Evolutionary conservation across 2,888 invertebrate genomes (phyloP).

Genomic region (Ferrisia virgata): DNA sequence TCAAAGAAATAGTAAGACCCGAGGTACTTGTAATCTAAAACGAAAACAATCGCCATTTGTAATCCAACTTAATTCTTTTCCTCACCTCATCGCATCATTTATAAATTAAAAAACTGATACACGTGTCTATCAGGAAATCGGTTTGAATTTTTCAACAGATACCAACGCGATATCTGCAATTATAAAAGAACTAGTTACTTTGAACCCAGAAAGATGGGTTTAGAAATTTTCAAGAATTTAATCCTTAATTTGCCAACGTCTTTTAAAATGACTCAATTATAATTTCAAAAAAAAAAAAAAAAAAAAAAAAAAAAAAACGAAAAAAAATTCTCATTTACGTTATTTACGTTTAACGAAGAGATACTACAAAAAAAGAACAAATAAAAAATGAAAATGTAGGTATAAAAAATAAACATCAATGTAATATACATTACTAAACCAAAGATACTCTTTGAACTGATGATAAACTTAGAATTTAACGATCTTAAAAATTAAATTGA

Average conservation of each 20-base stretch:
- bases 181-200: background rate
- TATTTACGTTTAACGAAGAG: background rate
- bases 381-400: background rate
- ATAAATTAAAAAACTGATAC: too few species aligned
- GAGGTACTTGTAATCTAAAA: too few species aligned
- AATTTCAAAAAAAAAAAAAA: background rate
- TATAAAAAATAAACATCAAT: conserved; percentile 32
- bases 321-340: background rate
- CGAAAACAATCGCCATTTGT: too few species aligned
- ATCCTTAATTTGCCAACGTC: conserved; percentile 3
- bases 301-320: background rate
- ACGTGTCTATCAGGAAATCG: too few species aligned
- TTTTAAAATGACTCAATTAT: background rate
- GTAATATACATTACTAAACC: conserved; percentile 46
- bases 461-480: conserved; percentile 27
- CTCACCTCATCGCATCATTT: too few species aligned
- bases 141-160: background rate
- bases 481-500: conserved; percentile 34
- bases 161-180: background rate
- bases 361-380: background rate
- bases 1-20: background rate
- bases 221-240: background rate
- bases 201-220: background rate
- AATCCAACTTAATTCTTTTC: too few species aligned
- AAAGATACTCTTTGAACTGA: conserved; percentile 42